Conservation (phyloP, 2,888 invertebrate genomes). For the Pantelozetes paolii region DNA sequence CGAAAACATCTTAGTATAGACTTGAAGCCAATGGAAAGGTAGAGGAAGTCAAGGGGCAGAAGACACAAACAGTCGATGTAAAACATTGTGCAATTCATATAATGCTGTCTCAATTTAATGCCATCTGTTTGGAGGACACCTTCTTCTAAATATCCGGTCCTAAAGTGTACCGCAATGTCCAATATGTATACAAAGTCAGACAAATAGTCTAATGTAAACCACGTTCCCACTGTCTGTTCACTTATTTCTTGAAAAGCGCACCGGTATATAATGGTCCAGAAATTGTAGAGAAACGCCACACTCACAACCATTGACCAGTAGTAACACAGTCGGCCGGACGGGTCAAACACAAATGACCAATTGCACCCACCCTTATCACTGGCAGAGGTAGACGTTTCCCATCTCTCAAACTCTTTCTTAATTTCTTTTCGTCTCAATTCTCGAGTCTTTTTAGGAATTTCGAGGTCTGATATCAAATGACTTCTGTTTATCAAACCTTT, state of each 20-base stretch:
- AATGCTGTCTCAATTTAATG: constrained; percentile 85
- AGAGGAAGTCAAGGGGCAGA: constrained; percentile 94
- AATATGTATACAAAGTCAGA: constrained; percentile 92
- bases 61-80: constrained; percentile 98
- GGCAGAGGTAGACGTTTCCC: constrained; percentile 52
- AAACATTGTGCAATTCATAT: constrained; percentile 96
- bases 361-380: constrained; percentile 66
- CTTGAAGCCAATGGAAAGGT: constrained; percentile 89
- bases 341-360: constrained; percentile 97
- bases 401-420: constrained; percentile 52
- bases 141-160: constrained; percentile 94
- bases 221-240: constrained; percentile 76
- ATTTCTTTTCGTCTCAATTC: constrained; percentile 54
- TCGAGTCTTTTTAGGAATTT: constrained; percentile 63
- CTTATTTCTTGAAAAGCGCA: constrained; percentile 97
- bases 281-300: constrained; percentile 91
- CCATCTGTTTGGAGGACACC: constrained; percentile 96
- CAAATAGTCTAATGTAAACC: constrained; percentile 96
- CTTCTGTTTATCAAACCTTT: constrained; percentile 61
- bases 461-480: constrained; percentile 66
- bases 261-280: constrained; percentile 97
- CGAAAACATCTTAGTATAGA: constrained; percentile 92
- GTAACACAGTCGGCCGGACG: constrained; percentile 90
- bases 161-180: constrained; percentile 95
- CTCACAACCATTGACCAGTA: constrained; percentile 97